phyloP scores from a whole-genome alignment of 2,797 vertebrate genomes.

The Mico argentatus region DNA sequence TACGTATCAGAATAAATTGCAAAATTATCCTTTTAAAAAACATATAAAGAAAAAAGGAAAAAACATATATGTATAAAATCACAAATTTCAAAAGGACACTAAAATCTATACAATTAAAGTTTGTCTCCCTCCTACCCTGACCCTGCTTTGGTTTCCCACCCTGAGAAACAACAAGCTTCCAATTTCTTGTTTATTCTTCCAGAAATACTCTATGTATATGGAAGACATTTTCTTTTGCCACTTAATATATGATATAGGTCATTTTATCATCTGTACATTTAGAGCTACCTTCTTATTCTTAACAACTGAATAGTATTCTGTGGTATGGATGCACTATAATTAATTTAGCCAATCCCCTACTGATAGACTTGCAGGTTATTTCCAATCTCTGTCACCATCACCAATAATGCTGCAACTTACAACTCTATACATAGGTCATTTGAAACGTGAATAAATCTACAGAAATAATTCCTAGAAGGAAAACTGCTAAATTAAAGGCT shows the following conservation, averaged over 20 bases:
- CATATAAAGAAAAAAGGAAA: too few relatives aligned
- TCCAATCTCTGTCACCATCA: background rate
- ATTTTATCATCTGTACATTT: background rate
- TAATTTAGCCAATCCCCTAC: background rate
- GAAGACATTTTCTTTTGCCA: background rate
- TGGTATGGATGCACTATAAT: background rate
- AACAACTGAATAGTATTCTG: background rate
- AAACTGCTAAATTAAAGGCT: background rate
- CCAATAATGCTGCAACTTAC: constrained; percentile 3
- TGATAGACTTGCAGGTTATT: background rate
- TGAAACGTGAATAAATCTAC: background rate
- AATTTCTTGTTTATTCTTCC: constrained; percentile 6
- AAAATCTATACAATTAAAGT: background rate
- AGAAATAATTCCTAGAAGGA: background rate
- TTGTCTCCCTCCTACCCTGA: background rate
- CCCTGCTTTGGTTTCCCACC: background rate
- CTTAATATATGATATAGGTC: background rate
- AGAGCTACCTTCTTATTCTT: background rate
- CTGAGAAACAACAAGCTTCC: constrained; percentile 31
- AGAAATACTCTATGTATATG: background rate
- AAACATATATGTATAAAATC: background rate
- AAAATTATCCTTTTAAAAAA: background rate
- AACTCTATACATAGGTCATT: background rate
- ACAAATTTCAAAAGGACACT: constrained; percentile 27
- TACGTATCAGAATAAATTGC: background rate